Conservation (phyloP, 1,140 invertebrate species). For the Drosophila simulans region DNA sequence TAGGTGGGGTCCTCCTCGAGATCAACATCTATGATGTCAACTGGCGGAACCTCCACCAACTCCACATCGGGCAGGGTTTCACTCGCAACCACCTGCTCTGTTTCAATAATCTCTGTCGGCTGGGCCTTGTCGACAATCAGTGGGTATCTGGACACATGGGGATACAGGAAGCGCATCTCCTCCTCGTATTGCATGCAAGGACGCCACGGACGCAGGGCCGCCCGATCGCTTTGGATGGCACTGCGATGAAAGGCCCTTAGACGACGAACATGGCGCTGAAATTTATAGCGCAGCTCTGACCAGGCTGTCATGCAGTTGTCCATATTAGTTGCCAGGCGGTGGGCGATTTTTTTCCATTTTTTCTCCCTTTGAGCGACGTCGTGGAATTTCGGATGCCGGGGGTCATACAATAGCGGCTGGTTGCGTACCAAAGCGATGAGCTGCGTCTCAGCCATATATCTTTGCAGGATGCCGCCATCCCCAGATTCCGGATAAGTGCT, state of each 20-base stretch:
- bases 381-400: slow-evolving; percentile 23
- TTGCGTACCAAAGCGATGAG: slow-evolving; percentile 38
- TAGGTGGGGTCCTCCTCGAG: slow-evolving; percentile 4
- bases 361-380: slow-evolving; percentile 34
- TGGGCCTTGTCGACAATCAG: background rate
- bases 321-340: background rate
- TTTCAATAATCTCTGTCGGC: background rate
- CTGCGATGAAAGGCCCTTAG: slow-evolving; percentile 34
- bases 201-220: background rate
- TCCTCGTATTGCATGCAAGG: slow-evolving; percentile 60
- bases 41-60: slow-evolving; percentile 3
- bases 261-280: slow-evolving; percentile 57
- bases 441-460: background rate
- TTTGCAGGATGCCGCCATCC: background rate
- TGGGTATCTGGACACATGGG: slow-evolving; percentile 44
- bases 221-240: background rate
- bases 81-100: background rate
- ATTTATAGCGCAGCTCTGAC: slow-evolving; percentile 57
- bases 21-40: slow-evolving; percentile 57
- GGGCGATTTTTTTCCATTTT: slow-evolving; percentile 50
- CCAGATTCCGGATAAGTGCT: background rate
- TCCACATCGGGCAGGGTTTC: slow-evolving; percentile 20
- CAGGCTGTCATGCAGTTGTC: slow-evolving; percentile 52
- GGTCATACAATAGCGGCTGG: slow-evolving; percentile 36
- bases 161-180: slow-evolving; percentile 67